Evolutionary conservation across 2,113 vertebrate species (phyloP).

Genomic region (Heterocephalus glaber): DNA sequence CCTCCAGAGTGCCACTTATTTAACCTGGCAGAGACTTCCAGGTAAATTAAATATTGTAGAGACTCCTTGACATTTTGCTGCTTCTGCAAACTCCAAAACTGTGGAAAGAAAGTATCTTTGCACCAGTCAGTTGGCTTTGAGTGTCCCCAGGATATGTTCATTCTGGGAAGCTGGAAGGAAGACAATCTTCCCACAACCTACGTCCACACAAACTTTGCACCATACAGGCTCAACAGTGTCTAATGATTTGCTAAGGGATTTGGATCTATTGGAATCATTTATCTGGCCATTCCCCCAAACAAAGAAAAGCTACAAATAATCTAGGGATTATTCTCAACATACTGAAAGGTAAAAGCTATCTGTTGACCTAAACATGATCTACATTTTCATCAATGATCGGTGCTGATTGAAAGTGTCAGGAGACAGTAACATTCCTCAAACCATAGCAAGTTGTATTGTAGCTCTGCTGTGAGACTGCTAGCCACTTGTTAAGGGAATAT

Average conservation of each 20-base stretch:
- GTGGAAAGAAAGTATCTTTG: background rate
- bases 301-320: background rate
- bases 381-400: background rate
- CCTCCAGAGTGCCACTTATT: background rate
- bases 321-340: background rate
- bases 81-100: background rate
- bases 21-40: background rate
- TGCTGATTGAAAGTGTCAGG: background rate
- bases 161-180: background rate
- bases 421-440: background rate
- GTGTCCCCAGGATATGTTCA: background rate
- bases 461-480: background rate
- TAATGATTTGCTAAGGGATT: background rate
- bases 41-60: background rate
- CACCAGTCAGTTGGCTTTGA: background rate
- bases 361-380: background rate
- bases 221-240: rapidly evolving
- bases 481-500: background rate
- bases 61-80: background rate
- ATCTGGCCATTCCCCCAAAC: background rate
- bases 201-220: background rate
- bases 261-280: background rate
- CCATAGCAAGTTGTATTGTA: background rate
- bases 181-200: background rate
- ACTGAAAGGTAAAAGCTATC: background rate